Conservation (phyloP, 2,888 invertebrate genomes). For the Polymixis flavicincta region DNA sequence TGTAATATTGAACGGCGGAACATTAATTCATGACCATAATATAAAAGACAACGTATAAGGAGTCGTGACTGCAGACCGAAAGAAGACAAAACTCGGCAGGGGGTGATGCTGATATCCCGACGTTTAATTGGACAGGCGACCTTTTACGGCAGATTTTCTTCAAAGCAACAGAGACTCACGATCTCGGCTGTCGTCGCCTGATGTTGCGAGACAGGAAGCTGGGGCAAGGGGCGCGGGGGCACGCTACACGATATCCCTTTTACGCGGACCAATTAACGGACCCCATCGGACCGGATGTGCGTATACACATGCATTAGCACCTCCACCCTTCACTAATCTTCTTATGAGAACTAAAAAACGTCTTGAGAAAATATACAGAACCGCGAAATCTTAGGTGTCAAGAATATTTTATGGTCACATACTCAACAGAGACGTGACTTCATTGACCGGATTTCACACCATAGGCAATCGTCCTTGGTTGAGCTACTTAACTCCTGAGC, state of each 20-base stretch:
- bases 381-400: conserved; percentile 73
- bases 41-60: conserved; percentile 61
- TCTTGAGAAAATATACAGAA: conserved; percentile 76
- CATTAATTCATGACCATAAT: conserved; percentile 60
- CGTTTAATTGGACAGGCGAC: conserved; percentile 78
- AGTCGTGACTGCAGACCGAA: conserved; percentile 74
- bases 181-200: conserved; percentile 74
- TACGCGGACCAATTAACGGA: conserved; percentile 90
- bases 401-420: conserved; percentile 68
- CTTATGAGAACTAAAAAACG: conserved; percentile 79
- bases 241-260: conserved; percentile 90
- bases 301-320: conserved; percentile 88
- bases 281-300: conserved; percentile 88
- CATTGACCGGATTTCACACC: conserved; percentile 78
- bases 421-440: conserved; percentile 74
- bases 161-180: conserved; percentile 76
- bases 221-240: conserved; percentile 76
- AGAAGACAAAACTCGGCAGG: conserved; percentile 73
- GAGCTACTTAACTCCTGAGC: conserved; percentile 74
- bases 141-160: conserved; percentile 77
- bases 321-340: conserved; percentile 88
- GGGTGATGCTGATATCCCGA: conserved; percentile 72
- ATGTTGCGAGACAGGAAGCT: conserved; percentile 84
- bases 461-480: conserved; percentile 79
- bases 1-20: conserved; percentile 52